Conservation (phyloP, 2,797 vertebrate species). For the Melanotaenia nigrans region DNA sequence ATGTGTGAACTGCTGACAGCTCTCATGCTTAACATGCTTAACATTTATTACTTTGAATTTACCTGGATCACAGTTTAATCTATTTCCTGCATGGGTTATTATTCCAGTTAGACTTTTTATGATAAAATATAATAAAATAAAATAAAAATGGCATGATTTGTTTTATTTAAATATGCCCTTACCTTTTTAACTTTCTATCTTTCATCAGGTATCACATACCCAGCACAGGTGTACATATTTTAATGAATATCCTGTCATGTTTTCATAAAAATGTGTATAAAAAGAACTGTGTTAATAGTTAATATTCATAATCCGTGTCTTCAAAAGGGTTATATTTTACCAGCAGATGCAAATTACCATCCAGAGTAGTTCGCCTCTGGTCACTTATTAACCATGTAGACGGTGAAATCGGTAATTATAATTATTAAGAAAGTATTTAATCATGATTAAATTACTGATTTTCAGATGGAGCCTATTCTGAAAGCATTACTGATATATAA, state of each 20-base stretch:
- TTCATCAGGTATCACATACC: background rate
- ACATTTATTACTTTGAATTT: background rate
- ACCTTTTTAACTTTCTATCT: too few species aligned
- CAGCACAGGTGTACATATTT: background rate
- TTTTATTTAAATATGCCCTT: too few species aligned
- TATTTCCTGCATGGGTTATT: background rate
- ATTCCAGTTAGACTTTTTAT: background rate
- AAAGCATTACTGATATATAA: constrained; percentile 11
- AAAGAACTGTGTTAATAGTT: background rate
- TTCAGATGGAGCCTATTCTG: background rate
- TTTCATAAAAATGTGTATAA: background rate
- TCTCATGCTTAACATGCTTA: background rate
- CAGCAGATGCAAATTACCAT: background rate
- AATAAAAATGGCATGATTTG: too few species aligned
- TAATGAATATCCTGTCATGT: background rate
- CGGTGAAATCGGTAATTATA: constrained; percentile 13
- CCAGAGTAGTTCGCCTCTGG: background rate
- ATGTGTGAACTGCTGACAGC: background rate
- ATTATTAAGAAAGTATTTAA: constrained; percentile 4
- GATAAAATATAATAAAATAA: too few species aligned
- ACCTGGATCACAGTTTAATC: background rate
- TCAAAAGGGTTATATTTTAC: background rate
- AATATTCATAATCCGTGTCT: background rate
- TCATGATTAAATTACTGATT: background rate
- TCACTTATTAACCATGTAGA: constrained; percentile 2